phyloP scores from a whole-genome alignment of 1,140 invertebrate species.

The Limonius californicus region DNA sequence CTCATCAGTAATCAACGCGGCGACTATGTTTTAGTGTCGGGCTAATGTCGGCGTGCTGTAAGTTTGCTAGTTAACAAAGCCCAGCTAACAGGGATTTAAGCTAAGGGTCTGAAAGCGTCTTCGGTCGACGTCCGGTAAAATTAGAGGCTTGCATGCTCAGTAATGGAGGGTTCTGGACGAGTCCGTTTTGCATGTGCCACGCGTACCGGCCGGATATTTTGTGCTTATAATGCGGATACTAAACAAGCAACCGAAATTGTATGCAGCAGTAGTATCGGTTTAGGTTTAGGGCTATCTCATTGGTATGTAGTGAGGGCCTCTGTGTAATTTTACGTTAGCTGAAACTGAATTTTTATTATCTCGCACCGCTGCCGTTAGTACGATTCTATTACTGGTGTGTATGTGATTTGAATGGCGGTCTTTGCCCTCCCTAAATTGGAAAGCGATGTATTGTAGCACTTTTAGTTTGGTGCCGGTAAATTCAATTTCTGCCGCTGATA shows the following conservation, averaged over 20 bases:
- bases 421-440: too few relatives aligned
- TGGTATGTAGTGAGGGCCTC: neutral
- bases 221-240: slow-evolving; percentile 5
- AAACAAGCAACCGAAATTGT: neutral
- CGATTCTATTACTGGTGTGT: neutral
- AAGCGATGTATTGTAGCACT: too few relatives aligned
- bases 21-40: slow-evolving; percentile 3
- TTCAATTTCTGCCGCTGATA: too few relatives aligned
- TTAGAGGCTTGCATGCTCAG: slow-evolving; percentile 2
- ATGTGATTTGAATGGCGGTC: neutral
- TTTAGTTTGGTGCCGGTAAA: too few relatives aligned
- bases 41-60: slow-evolving; percentile 2
- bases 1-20: slow-evolving; percentile 9
- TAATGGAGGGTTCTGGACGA: slow-evolving; percentile 2
- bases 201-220: slow-evolving; percentile 5
- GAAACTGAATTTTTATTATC: slow-evolving; percentile 9
- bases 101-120: neutral
- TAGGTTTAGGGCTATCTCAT: neutral
- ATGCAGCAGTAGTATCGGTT: slow-evolving; percentile 6
- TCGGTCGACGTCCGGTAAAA: slow-evolving; percentile 1
- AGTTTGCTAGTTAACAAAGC: slow-evolving; percentile 10
- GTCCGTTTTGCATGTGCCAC: neutral
- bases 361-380: neutral
- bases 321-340: slow-evolving; percentile 5
- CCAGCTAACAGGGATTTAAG: slow-evolving; percentile 1